Conservation (phyloP, 2,888 invertebrate genomes). For the Biston betularia region DNA sequence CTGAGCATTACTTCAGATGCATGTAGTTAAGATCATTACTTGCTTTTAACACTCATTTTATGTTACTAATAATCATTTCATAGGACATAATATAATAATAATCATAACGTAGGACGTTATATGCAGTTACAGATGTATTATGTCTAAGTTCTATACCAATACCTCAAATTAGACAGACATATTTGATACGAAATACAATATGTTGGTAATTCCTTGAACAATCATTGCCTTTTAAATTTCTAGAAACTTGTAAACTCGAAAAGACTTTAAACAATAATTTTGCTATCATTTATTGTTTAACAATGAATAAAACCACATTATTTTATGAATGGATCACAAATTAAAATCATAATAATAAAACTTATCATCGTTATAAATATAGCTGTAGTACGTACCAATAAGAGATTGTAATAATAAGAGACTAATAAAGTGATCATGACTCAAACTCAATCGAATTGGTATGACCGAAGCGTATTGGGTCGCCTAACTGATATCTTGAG, state of each 20-base stretch:
- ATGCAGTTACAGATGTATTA: too few relatives aligned
- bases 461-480: slow-evolving; percentile 45
- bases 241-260: not conserved
- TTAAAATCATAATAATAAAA: not conserved
- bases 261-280: not conserved
- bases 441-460: slow-evolving; percentile 50
- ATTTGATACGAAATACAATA: too few relatives aligned
- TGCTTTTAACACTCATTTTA: too few relatives aligned
- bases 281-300: not conserved
- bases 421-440: slow-evolving; percentile 42
- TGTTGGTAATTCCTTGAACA: too few relatives aligned
- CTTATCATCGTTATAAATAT: slow-evolving; percentile 28
- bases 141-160: too few relatives aligned
- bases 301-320: slow-evolving; percentile 1
- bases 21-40: too few relatives aligned
- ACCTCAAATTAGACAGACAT: too few relatives aligned
- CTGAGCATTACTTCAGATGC: too few relatives aligned
- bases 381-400: slow-evolving; percentile 16
- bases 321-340: not conserved
- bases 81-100: too few relatives aligned
- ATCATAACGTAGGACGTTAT: too few relatives aligned
- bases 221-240: not conserved
- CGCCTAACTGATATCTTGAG: slow-evolving; percentile 50
- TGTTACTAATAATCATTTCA: too few relatives aligned
- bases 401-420: slow-evolving; percentile 23